Evolutionary conservation across 2,797 vertebrate species (phyloP).

Genomic region (Nannoperca obscura): DNA sequence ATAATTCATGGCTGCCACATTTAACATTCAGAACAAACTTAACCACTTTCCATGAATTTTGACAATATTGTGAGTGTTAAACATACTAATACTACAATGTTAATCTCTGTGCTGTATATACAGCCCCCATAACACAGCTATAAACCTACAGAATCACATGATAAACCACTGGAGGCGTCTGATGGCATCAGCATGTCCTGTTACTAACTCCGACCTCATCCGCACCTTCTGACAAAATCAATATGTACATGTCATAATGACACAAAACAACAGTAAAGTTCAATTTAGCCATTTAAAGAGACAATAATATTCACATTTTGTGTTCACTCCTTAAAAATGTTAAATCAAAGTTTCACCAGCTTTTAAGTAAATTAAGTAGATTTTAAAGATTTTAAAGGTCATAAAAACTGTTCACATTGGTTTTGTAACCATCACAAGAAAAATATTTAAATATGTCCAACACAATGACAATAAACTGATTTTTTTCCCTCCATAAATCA

Average conservation of each 20-base stretch:
- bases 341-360: constrained; percentile 59
- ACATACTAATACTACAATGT: constrained; percentile 64
- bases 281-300: constrained; percentile 69
- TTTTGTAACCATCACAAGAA: constrained; percentile 77
- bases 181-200: constrained; percentile 45
- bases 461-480: constrained; percentile 77
- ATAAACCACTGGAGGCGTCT: constrained; percentile 61
- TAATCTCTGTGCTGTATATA: constrained; percentile 63
- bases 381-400: constrained; percentile 62
- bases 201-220: constrained; percentile 29
- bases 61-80: constrained; percentile 59
- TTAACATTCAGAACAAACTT: constrained; percentile 60
- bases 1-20: constrained; percentile 49
- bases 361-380: constrained; percentile 59
- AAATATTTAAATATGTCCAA: constrained; percentile 83
- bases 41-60: constrained; percentile 48
- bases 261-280: constrained; percentile 78
- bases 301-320: constrained; percentile 76
- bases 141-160: constrained; percentile 62
- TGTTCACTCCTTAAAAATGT: constrained; percentile 60
- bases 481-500: constrained; percentile 73
- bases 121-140: constrained; percentile 67
- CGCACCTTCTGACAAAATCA: constrained; percentile 67
- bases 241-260: constrained; percentile 77
- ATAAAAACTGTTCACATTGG: constrained; percentile 74